Conservation (phyloP, 2,888 invertebrate genomes). For the Monoplex corrugatus region DNA sequence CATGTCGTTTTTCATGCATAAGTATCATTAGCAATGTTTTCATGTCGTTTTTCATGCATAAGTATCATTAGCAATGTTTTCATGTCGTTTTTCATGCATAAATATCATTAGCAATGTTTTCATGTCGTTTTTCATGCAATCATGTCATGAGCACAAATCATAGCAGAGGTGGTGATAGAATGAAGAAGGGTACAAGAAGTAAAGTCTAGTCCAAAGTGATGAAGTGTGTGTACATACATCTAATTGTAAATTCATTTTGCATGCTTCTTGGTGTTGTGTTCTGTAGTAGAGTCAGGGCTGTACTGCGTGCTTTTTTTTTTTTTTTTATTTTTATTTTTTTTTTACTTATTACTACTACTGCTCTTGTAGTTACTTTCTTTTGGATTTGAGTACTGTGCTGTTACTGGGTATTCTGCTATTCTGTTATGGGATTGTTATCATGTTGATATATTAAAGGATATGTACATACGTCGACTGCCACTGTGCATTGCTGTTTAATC, state of each 20-base stretch:
- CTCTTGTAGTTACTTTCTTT: background rate
- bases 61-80: no score
- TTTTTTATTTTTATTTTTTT: background rate
- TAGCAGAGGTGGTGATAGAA: background rate
- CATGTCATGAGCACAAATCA: slow-evolving; percentile 32
- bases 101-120: no score
- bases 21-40: no score
- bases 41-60: no score
- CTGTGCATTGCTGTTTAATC: background rate
- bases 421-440: background rate
- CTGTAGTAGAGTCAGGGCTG: no score
- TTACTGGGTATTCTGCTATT: no score
- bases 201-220: background rate
- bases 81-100: no score
- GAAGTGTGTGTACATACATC: background rate
- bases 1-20: no score
- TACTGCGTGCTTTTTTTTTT: no score
- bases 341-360: background rate
- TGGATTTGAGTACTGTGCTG: slow-evolving; percentile 5
- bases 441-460: background rate
- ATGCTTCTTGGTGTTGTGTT: slow-evolving; percentile 28
- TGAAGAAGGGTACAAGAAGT: slow-evolving; percentile 9
- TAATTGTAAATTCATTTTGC: background rate
- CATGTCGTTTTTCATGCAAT: background rate
- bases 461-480: background rate